Evolutionary conservation across 2,113 vertebrate genomes (phyloP).

Genomic region (Seriola rivoliana): DNA sequence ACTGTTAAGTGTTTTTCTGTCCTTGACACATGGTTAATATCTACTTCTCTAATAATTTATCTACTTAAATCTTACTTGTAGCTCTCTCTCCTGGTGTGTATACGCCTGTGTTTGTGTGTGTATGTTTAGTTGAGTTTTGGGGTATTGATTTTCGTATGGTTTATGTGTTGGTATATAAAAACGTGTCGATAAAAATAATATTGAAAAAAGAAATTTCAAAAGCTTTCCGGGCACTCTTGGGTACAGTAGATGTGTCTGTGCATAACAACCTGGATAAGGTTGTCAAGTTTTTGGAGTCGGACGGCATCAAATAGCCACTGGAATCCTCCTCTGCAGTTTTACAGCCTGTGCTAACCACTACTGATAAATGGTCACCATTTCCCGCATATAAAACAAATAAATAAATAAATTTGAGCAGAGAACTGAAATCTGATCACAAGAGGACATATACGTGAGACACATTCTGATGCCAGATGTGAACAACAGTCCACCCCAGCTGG

Average conservation of each 20-base stretch:
- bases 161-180: too few relatives aligned
- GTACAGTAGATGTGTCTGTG: background rate
- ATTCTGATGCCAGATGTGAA: constrained; percentile 24
- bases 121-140: too few relatives aligned
- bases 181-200: too few relatives aligned
- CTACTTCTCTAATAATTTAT: too few relatives aligned
- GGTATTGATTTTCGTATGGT: too few relatives aligned
- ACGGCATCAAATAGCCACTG: constrained; percentile 1
- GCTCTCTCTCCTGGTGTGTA: too few relatives aligned
- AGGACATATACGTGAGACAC: constrained; percentile 14
- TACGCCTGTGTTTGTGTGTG: too few relatives aligned
- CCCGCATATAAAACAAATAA: background rate
- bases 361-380: background rate
- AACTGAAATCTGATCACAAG: constrained; percentile 11
- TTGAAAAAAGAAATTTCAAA: background rate
- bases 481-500: constrained; percentile 11
- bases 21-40: too few relatives aligned
- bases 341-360: background rate
- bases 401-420: background rate
- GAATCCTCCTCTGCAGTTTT: background rate
- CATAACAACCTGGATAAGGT: background rate
- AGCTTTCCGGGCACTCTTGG: background rate
- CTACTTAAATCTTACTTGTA: too few relatives aligned
- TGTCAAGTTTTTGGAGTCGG: background rate
- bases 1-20: too few relatives aligned